These are phyloP conservation scores for Caenorhabditis latens DNA, from an alignment of 1,140 invertebrate genomes.

Conservation along the genomic window DNA sequence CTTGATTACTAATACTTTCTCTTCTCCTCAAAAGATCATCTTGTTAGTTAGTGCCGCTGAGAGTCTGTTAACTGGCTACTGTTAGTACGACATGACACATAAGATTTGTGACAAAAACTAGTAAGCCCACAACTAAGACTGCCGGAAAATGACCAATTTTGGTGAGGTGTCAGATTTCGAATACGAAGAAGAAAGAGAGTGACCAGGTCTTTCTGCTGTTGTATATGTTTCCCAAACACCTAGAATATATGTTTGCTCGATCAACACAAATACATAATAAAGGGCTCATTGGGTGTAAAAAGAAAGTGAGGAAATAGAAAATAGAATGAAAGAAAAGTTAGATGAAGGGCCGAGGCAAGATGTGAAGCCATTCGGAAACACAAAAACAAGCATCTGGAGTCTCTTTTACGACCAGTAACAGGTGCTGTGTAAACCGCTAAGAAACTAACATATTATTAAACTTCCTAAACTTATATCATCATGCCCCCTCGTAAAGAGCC, in stretches of 20 bases:
- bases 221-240: slow-evolving; percentile 53
- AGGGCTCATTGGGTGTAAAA: not conserved
- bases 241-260: slow-evolving; percentile 51
- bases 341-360: not conserved
- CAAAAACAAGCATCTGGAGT: not conserved
- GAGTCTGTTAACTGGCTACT: not conserved
- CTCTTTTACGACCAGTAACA: not conserved
- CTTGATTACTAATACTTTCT: slow-evolving; percentile 12
- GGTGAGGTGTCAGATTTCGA: slow-evolving; percentile 45
- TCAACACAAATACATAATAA: slow-evolving; percentile 25
- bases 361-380: not conserved
- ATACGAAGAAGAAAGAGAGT: slow-evolving; percentile 17
- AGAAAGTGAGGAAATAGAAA: not conserved
- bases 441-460: not conserved
- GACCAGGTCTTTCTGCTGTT: slow-evolving; percentile 21
- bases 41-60: not conserved
- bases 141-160: slow-evolving; percentile 52
- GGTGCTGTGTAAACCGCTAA: not conserved
- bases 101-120: slow-evolving; percentile 35
- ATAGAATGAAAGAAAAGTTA: not conserved
- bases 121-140: slow-evolving; percentile 2
- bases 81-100: not conserved
- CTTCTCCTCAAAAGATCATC: not conserved
- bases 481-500: not conserved
- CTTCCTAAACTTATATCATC: not conserved